These are phyloP conservation scores for Leptopilina clavipes DNA, from an alignment of 1,140 invertebrate species.

Conservation along the genomic window DNA sequence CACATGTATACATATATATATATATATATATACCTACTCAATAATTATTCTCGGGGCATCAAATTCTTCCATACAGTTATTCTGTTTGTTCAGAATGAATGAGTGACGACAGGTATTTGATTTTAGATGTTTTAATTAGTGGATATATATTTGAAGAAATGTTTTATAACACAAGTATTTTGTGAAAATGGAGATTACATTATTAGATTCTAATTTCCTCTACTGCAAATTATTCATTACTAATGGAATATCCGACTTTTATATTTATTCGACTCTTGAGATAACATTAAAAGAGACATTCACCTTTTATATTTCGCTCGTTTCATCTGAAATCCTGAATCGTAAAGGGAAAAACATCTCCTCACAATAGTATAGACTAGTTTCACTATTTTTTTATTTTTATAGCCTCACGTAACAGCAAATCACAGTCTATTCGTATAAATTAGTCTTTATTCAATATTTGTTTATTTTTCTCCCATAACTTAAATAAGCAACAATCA, in stretches of 20 bases:
- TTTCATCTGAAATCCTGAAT: background rate
- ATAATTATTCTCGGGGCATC: background rate
- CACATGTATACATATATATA: too few relatives aligned
- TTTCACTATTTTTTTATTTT: conserved; percentile 20
- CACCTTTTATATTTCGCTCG: conserved; percentile 10
- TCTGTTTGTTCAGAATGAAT: conserved; percentile 1
- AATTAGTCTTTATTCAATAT: background rate
- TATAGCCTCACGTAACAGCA: conserved; percentile 2
- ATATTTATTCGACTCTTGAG: conserved; percentile 11
- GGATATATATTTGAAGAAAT: too few relatives aligned
- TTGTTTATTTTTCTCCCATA: too few relatives aligned
- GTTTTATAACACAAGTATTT: too few relatives aligned
- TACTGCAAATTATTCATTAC: conserved; percentile 4
- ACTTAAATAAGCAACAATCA: background rate
- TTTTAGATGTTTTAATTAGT: background rate
- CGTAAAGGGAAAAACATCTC: background rate
- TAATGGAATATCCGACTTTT: conserved; percentile 4
- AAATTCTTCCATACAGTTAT: conserved; percentile 7
- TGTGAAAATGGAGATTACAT: background rate
- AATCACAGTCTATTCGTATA: background rate
- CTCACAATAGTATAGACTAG: background rate
- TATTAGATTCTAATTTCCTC: background rate
- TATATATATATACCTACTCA: background rate
- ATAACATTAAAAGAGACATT: conserved; percentile 8
- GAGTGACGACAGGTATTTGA: background rate